A percentile compares a stretch with the other conserved stretches of the same genome.
These are phyloP conservation scores for Megastigmus dorsalis DNA, from an alignment of 2,888 invertebrate genomes.

Conservation along the genomic window DNA sequence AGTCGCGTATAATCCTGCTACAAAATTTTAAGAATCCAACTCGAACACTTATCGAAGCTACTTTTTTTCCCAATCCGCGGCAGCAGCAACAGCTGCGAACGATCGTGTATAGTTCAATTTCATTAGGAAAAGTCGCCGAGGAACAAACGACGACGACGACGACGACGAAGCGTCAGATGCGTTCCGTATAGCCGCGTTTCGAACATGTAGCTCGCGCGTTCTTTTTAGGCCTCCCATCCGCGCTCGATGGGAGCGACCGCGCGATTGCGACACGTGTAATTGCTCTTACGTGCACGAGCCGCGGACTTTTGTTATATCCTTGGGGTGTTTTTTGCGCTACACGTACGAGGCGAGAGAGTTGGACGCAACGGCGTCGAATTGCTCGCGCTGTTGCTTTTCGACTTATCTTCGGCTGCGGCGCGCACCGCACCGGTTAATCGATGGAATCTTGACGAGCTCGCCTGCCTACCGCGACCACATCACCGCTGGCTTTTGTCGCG, in stretches of 20 bases:
- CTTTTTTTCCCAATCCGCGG: too few species aligned
- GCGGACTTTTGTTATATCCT: conserved; percentile 30
- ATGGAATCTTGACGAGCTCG: conserved; percentile 40
- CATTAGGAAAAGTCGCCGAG: conserved; percentile 2
- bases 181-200: background rate
- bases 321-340: background rate
- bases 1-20: too few species aligned
- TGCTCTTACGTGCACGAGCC: conserved; percentile 9
- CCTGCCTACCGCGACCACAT: background rate
- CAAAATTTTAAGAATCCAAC: conserved; percentile 20
- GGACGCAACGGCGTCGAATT: background rate
- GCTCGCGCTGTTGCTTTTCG: conserved; percentile 17
- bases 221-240: background rate
- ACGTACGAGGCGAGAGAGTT: too few species aligned
- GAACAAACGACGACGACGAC: too few species aligned
- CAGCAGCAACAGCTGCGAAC: background rate
- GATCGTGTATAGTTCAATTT: background rate
- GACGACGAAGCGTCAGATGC: conserved; percentile 27
- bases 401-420: background rate
- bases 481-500: background rate
- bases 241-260: background rate
- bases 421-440: too few species aligned
- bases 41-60: background rate
- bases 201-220: background rate
- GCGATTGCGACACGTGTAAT: conserved; percentile 37